Evolutionary conservation across 2,797 vertebrate species (phyloP).

Genomic region (Hemibagrus guttatus): DNA sequence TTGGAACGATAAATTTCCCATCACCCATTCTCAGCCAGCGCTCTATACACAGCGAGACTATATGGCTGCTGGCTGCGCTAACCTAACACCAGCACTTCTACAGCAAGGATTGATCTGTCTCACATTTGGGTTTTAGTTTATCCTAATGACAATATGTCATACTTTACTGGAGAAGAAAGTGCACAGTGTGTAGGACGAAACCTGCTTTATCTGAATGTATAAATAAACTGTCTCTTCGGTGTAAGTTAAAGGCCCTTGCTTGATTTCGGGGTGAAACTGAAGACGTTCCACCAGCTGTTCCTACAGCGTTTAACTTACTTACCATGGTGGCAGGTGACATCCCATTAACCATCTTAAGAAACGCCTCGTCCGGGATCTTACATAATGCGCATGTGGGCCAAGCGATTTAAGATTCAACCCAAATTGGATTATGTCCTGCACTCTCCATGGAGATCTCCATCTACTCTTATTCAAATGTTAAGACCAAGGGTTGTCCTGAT

Average conservation of each 20-base stretch:
- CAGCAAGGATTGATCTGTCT: conserved; percentile 14
- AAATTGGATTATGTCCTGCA: conserved; percentile 47
- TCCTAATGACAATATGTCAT: not conserved
- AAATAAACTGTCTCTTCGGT: not conserved
- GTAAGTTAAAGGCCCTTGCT: not conserved
- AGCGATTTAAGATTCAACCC: conserved; percentile 28
- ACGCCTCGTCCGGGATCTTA: conserved; percentile 10
- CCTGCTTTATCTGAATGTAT: conserved; percentile 5
- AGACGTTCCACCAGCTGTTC: conserved; percentile 12
- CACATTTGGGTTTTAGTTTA: not conserved
- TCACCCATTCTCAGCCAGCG: conserved; percentile 33
- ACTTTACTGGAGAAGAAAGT: not conserved
- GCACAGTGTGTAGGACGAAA: conserved; percentile 7
- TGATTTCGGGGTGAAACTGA: not conserved
- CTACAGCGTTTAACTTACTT: not conserved
- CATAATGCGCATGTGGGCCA: conserved; percentile 26
- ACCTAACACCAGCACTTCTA: conserved; percentile 22
- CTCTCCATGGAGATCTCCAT: conserved; percentile 27
- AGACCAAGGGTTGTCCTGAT: conserved; percentile 7
- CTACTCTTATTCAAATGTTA: conserved; percentile 22
- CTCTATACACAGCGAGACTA: conserved; percentile 34
- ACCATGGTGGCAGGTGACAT: conserved; percentile 13
- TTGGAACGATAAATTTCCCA: conserved; percentile 49
- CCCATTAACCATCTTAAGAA: conserved; percentile 18
- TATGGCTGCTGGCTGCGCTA: conserved; percentile 19